These are phyloP conservation scores for Amiota communis DNA, from an alignment of 2,888 invertebrate species.

Conservation along the genomic window DNA sequence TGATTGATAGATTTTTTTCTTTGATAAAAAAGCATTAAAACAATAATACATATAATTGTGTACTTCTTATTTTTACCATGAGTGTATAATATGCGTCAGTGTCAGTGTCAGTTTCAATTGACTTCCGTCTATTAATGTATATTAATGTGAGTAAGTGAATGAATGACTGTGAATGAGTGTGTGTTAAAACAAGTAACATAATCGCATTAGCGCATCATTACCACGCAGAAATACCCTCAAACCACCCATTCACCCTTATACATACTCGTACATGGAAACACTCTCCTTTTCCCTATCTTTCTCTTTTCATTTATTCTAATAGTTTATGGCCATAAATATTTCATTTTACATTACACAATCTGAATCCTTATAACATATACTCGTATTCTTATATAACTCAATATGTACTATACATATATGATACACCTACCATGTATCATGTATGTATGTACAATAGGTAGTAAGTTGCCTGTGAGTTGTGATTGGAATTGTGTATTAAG, in stretches of 20 bases:
- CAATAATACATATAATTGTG: too few relatives aligned
- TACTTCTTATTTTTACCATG: too few relatives aligned
- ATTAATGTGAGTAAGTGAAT: not conserved
- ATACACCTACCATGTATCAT: too few relatives aligned
- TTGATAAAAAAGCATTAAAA: too few relatives aligned
- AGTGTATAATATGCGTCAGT: too few relatives aligned
- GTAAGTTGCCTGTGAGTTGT: too few relatives aligned
- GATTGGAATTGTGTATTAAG: not conserved
- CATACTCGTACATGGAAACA: not conserved
- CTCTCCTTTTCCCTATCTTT: not conserved
- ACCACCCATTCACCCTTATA: slow-evolving; percentile 13
- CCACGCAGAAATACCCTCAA: not conserved
- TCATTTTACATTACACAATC: not conserved
- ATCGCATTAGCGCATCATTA: slow-evolving; percentile 20
- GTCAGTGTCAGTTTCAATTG: too few relatives aligned
- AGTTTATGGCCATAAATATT: not conserved
- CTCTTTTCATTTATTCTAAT: not conserved
- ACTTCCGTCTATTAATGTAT: not conserved
- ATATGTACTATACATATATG: too few relatives aligned
- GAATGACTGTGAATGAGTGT: not conserved
- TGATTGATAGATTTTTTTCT: too few relatives aligned
- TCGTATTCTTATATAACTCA: too few relatives aligned
- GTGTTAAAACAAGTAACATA: not conserved
- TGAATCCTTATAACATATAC: too few relatives aligned
- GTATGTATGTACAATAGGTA: too few relatives aligned